Conservation (phyloP, 2,797 vertebrate genomes). For the Myotis findleyi region DNA sequence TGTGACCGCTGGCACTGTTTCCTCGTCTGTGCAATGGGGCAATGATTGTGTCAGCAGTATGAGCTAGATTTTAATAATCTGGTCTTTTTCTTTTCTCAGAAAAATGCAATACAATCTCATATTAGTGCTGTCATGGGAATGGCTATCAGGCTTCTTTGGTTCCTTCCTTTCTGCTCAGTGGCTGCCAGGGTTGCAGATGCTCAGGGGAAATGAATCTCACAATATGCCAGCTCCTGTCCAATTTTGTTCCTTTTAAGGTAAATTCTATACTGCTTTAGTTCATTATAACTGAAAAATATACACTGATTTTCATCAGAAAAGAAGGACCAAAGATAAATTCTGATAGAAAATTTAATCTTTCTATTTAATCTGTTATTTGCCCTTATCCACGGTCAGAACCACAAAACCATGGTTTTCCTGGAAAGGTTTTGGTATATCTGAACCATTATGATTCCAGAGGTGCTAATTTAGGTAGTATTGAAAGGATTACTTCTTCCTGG, state of each 20-base stretch:
- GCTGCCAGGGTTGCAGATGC: background rate
- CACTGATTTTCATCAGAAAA: slow-evolving; percentile 68
- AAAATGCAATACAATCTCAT: background rate
- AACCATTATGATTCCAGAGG: background rate
- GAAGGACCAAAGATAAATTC: slow-evolving; percentile 56
- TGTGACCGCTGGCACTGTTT: background rate
- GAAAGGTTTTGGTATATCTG: background rate
- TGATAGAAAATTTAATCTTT: slow-evolving; percentile 45
- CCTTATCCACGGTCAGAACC: background rate
- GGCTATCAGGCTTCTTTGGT: background rate
- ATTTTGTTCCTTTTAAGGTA: slow-evolving; percentile 36
- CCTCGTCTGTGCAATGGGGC: background rate
- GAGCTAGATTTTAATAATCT: background rate
- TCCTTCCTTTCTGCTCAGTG: background rate
- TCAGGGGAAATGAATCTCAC: slow-evolving; percentile 41
- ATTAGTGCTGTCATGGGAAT: background rate
- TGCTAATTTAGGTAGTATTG: background rate
- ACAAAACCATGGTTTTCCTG: background rate
- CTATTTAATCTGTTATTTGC: slow-evolving; percentile 28
- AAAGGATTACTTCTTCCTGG: background rate
- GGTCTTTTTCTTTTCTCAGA: background rate
- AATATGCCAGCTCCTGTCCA: slow-evolving; percentile 39
- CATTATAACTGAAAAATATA: slow-evolving; percentile 58
- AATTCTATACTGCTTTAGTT: slow-evolving; percentile 36
- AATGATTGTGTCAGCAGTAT: background rate